These are phyloP conservation scores for Antennarius striatus DNA, from an alignment of 2,113 vertebrate species.

Conservation along the genomic window DNA sequence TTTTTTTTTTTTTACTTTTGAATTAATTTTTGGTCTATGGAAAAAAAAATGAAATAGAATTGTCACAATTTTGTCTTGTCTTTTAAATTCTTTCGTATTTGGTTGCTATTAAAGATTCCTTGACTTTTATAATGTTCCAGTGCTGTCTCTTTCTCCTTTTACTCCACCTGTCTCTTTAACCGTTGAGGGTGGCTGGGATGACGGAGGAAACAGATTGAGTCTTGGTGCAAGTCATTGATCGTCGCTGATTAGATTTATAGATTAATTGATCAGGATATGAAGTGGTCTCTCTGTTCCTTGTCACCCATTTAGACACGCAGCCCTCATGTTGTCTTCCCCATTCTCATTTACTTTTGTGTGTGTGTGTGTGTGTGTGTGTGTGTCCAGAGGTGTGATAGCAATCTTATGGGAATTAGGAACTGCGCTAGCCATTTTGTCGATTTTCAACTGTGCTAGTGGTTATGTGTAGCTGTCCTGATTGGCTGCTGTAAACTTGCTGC, in stretches of 20 bases:
- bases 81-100: slow-evolving; percentile 70
- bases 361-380: slow-evolving; percentile 37
- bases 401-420: slow-evolving; percentile 40
- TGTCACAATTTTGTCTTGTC: slow-evolving; percentile 73
- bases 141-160: slow-evolving; percentile 29
- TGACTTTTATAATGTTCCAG: slow-evolving; percentile 68
- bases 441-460: slow-evolving; percentile 15
- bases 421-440: slow-evolving; percentile 47
- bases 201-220: slow-evolving; percentile 31
- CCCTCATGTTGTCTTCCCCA: slow-evolving; percentile 26
- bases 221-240: slow-evolving; percentile 53
- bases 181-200: slow-evolving; percentile 18
- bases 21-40: slow-evolving; percentile 38
- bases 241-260: slow-evolving; percentile 68
- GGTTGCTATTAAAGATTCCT: slow-evolving; percentile 80
- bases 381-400: slow-evolving; percentile 60
- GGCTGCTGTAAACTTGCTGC: slow-evolving; percentile 52
- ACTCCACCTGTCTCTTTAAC: slow-evolving; percentile 35
- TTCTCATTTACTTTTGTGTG: slow-evolving; percentile 55
- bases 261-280: slow-evolving; percentile 67
- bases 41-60: slow-evolving; percentile 43
- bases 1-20: slow-evolving; percentile 48
- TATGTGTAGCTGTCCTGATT: slow-evolving; percentile 36
- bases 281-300: slow-evolving; percentile 45
- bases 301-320: slow-evolving; percentile 28